Evolutionary conservation across 2,888 invertebrate species (phyloP).

Genomic region (Terebella lapidaria): DNA sequence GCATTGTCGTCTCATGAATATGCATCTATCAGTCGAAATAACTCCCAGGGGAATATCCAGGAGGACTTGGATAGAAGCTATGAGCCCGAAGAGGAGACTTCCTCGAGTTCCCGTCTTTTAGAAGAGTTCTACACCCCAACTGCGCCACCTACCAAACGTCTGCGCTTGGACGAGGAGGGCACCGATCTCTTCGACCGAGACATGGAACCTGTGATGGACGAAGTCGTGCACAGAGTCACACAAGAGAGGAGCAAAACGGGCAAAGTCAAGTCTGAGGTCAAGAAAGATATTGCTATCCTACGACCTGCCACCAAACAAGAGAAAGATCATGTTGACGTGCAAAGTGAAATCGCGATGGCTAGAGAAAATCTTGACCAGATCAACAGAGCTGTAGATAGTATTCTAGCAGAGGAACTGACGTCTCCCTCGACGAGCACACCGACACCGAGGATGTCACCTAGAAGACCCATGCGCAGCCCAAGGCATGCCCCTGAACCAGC

Average conservation of each 20-base stretch:
- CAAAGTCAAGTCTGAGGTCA: background rate
- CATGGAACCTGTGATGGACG: background rate
- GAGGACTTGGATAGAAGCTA: background rate
- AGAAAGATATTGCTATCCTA: background rate
- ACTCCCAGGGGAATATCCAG: background rate
- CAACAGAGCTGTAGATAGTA: conserved; percentile 12
- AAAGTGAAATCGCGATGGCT: conserved; percentile 7
- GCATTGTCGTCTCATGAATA: conserved; percentile 24
- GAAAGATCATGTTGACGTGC: background rate
- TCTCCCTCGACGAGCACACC: background rate
- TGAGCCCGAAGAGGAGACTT: background rate
- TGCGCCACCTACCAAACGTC: background rate
- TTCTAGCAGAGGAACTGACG: conserved; percentile 1
- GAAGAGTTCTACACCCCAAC: background rate
- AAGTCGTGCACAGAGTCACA: background rate
- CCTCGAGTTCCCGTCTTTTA: background rate
- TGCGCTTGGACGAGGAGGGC: background rate
- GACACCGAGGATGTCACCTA: background rate
- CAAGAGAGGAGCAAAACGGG: background rate
- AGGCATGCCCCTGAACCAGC: background rate
- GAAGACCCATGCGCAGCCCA: background rate
- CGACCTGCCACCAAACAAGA: background rate
- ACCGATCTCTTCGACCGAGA: background rate
- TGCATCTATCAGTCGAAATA: conserved; percentile 12
- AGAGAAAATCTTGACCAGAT: conserved; percentile 11